Percentiles rank a stretch among this genome's conserved stretches.
Conservation (phyloP, 2,113 vertebrate genomes). For the Noctilio leporinus region DNA sequence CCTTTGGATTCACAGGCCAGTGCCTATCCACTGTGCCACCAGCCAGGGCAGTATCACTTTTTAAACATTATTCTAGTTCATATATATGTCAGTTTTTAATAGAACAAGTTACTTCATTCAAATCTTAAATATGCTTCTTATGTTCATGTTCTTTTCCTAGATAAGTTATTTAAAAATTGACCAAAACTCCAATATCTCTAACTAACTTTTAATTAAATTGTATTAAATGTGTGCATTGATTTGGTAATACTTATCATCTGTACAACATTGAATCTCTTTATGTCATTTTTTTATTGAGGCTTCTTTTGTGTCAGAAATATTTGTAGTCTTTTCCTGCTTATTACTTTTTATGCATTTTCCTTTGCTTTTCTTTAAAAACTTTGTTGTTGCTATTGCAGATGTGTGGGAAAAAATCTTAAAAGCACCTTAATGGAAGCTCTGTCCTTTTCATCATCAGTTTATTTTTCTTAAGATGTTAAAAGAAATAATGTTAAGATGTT, state of each 20-base stretch:
- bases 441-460: background rate
- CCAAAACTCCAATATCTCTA: background rate
- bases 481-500: background rate
- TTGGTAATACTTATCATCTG: background rate
- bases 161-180: slow-evolving; percentile 22
- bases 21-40: no score
- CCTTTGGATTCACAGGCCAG: no score
- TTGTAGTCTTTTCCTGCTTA: background rate
- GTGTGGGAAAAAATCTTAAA: background rate
- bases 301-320: slow-evolving; percentile 11
- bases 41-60: background rate
- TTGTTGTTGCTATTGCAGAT: background rate
- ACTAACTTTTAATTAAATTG: background rate
- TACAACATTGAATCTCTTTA: background rate
- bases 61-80: background rate
- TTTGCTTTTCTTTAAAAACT: background rate
- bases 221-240: background rate
- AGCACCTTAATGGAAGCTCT: background rate
- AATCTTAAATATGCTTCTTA: background rate
- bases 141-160: background rate
- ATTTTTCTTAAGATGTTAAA: slow-evolving; percentile 18
- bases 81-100: background rate
- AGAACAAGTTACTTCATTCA: background rate
- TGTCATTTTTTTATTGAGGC: background rate
- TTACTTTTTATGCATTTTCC: background rate